Evolutionary conservation across 2,113 vertebrate species (phyloP).

Genomic region (Shinisaurus crocodilurus): DNA sequence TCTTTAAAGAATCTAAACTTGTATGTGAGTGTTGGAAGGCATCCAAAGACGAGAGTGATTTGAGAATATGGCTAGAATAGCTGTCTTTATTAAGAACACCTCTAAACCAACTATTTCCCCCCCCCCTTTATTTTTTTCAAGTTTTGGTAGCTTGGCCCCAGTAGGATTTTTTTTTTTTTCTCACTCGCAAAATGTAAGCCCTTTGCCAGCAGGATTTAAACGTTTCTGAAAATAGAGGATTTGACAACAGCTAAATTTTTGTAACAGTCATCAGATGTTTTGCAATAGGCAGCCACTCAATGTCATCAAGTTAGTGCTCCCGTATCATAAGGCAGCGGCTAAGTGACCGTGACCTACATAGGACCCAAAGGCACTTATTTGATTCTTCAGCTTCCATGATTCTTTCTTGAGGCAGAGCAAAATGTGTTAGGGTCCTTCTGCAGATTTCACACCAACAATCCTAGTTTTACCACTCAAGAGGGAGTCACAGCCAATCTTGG

Average conservation of each 20-base stretch:
- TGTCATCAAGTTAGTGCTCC: not conserved
- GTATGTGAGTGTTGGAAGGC: not conserved
- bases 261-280: not conserved
- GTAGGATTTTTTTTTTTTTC: not conserved
- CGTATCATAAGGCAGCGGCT: not conserved
- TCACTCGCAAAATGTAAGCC: not conserved
- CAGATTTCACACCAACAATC: too few relatives aligned
- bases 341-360: not conserved
- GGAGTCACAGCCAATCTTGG: too few relatives aligned
- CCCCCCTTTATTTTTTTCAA: not conserved
- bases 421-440: too few relatives aligned
- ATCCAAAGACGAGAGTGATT: not conserved
- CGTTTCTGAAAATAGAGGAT: not conserved
- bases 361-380: not conserved
- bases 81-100: constrained; percentile 8
- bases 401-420: too few relatives aligned
- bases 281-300: not conserved
- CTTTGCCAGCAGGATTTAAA: not conserved
- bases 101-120: constrained; percentile 6
- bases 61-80: not conserved
- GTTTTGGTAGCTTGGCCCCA: not conserved
- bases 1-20: constrained; percentile 2
- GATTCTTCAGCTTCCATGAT: too few relatives aligned
- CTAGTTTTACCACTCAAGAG: too few relatives aligned
- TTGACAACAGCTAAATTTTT: not conserved